Evolutionary conservation across 1,140 invertebrate species (phyloP).

Genomic region (Leptinotarsa texana): DNA sequence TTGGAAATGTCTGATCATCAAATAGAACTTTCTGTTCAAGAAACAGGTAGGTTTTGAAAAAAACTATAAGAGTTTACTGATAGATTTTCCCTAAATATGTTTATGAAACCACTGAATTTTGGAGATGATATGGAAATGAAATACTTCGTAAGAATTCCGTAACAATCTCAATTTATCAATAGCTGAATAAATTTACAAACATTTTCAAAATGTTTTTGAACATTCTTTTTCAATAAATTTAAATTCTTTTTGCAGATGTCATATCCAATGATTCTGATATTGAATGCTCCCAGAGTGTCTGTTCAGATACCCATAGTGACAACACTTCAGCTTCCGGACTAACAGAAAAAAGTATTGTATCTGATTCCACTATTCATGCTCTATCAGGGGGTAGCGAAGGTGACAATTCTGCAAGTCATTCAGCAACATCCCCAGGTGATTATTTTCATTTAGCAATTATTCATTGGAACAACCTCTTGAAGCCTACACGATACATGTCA

Average conservation of each 20-base stretch:
- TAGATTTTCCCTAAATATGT: background rate
- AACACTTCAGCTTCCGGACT: slow-evolving; percentile 44
- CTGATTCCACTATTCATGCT: slow-evolving; percentile 47
- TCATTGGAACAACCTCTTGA: too few relatives aligned
- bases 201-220: too few relatives aligned
- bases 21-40: slow-evolving; percentile 30
- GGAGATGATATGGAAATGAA: too few relatives aligned
- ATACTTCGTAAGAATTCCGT: too few relatives aligned
- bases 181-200: too few relatives aligned
- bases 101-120: too few relatives aligned
- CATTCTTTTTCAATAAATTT: background rate
- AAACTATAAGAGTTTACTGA: too few relatives aligned
- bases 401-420: slow-evolving; percentile 28
- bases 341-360: slow-evolving; percentile 48
- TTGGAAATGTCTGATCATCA: slow-evolving; percentile 36
- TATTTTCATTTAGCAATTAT: too few relatives aligned
- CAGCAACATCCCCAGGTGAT: slow-evolving; percentile 32
- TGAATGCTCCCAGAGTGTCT: slow-evolving; percentile 46
- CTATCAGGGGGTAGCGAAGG: slow-evolving; percentile 37
- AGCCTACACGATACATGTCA: too few relatives aligned
- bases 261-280: slow-evolving; percentile 47
- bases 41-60: slow-evolving; percentile 29
- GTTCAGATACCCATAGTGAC: slow-evolving; percentile 48
- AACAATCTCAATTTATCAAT: too few relatives aligned
- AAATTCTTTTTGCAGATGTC: slow-evolving; percentile 36